Evolutionary conservation across 1,140 invertebrate species (phyloP).

Genomic region (Belonocnema kinseyi): DNA sequence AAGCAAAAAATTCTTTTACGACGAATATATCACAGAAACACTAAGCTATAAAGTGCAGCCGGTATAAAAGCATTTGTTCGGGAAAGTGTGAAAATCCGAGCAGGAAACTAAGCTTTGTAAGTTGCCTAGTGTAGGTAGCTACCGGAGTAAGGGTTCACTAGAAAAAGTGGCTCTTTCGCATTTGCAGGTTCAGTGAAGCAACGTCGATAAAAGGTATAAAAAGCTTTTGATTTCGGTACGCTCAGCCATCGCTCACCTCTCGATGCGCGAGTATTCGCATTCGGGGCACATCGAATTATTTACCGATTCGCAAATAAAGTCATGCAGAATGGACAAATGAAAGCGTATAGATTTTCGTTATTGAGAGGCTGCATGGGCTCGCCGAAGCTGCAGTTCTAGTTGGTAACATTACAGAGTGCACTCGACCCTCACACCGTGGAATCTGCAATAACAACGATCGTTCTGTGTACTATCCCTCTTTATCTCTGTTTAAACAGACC

Average conservation of each 20-base stretch:
- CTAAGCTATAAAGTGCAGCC: slow-evolving; percentile 7
- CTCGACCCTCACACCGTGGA: slow-evolving; percentile 62
- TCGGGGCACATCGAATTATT: slow-evolving; percentile 50
- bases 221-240: background rate
- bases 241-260: background rate
- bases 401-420: slow-evolving; percentile 60
- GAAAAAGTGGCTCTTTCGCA: slow-evolving; percentile 7
- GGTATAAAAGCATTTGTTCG: slow-evolving; percentile 26
- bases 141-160: background rate
- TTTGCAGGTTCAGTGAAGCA: background rate
- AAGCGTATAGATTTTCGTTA: slow-evolving; percentile 69
- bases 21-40: slow-evolving; percentile 12
- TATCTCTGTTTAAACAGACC: slow-evolving; percentile 29
- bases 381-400: slow-evolving; percentile 45
- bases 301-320: slow-evolving; percentile 65
- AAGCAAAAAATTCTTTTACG: slow-evolving; percentile 10
- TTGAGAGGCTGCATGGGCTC: slow-evolving; percentile 62
- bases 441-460: slow-evolving; percentile 70
- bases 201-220: background rate
- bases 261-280: slow-evolving; percentile 27
- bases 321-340: slow-evolving; percentile 65
- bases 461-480: slow-evolving; percentile 45
- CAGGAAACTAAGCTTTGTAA: no score
- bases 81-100: slow-evolving; percentile 20
- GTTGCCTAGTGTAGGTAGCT: no score